Base-by-base conservation (phyloP, 2,888 invertebrate genomes). In the Xestia sexstrigata region DNA sequence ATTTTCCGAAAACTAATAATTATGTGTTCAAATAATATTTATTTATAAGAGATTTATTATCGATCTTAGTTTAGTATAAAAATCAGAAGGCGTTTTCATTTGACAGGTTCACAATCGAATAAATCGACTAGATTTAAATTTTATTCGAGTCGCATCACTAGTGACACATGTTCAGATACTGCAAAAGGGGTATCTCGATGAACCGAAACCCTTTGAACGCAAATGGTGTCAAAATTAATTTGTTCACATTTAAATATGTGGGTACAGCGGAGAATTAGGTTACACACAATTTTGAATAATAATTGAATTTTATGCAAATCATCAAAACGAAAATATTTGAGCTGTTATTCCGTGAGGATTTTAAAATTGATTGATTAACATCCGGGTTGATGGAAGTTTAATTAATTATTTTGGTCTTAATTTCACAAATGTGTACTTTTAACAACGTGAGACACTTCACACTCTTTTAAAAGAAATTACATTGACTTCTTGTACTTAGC, bases 201-300 rank as follows among this genome's bases (percentile, higher is more conserved):
- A 86, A 76, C 76, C 74, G 62, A 62, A 80, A 70, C 82, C 88
- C 80, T 88, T 81, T 82, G 82, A 78, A 82, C 77, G 63, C 35
- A 65, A 60, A 74, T 60, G 66, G 81, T 73, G 87, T 84, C 78
- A 87, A 84, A 82, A 88, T 88, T 87, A 88, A 87, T 88, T 87
- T 82, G 82, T 79, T 73, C 84, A 68, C 66, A 82, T 88, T 87
- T 84, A 82, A 87, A 81, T 79, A 84, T 72, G 70, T 62, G 70
- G 66, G 78, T 63, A 75, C 77, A 72, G 67, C 45, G 35, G 47
- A 65, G 76, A 76, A 83, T 77, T 77, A 83, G 70, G 68, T 73
- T 83, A 78, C 78, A 75, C 72, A 74, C 73, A 62, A 86, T 77
- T 80, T 87, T 80, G 87, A 79, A 75, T 83, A 79, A 83, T 77